Conservation (phyloP, 2,797 vertebrate genomes). For the Coluber constrictor region DNA sequence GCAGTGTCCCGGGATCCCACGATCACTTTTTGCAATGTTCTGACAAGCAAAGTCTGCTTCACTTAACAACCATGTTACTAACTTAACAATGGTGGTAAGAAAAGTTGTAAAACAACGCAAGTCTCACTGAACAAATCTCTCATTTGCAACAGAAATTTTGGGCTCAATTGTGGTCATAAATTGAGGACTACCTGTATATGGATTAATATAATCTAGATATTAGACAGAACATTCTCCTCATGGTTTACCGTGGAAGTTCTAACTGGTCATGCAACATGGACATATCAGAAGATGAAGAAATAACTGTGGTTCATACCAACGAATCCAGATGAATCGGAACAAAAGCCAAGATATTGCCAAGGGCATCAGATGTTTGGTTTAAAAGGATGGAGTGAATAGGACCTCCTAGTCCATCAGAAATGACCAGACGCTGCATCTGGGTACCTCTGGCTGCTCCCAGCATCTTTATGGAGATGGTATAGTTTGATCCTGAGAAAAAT, state of each 20-base stretch:
- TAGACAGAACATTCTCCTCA: not conserved
- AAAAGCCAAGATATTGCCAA: not conserved
- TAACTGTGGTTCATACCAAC: not conserved
- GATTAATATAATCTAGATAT: not conserved
- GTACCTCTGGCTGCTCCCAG: not conserved
- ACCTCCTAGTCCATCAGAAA: not conserved
- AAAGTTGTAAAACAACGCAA: too few relatives aligned
- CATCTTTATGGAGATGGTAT: constrained; percentile 10
- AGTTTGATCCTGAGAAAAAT: constrained; percentile 2
- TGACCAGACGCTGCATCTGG: not conserved
- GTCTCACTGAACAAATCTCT: too few relatives aligned
- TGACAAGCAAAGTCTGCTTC: too few relatives aligned
- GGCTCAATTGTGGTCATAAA: too few relatives aligned
- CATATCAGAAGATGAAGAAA: not conserved
- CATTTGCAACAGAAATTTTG: too few relatives aligned
- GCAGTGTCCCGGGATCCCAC: too few relatives aligned
- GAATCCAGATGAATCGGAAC: not conserved
- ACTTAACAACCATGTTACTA: too few relatives aligned
- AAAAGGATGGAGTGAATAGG: not conserved
- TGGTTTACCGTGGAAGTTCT: not conserved
- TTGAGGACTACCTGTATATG: not conserved
- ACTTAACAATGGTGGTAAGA: too few relatives aligned
- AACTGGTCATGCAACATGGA: not conserved
- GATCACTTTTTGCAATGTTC: too few relatives aligned
- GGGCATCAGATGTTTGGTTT: constrained; percentile 8